Conservation (phyloP, 2,113 vertebrate genomes). For the Ctenodactylus gundi region DNA sequence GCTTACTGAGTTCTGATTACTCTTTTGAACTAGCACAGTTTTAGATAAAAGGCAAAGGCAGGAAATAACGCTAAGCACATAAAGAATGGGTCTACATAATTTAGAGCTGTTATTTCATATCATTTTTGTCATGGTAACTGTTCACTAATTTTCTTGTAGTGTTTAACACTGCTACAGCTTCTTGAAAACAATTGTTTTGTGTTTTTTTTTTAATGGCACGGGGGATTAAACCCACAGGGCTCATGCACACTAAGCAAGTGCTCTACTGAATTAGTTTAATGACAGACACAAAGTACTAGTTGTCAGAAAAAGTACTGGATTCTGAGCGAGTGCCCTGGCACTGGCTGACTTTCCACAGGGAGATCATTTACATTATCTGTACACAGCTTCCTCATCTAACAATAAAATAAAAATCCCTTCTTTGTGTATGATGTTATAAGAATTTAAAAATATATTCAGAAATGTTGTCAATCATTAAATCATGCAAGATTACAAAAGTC, state of each 20-base stretch:
- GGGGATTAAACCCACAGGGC: background rate
- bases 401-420: background rate
- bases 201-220: background rate
- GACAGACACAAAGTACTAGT: background rate
- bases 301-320: background rate
- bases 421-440: background rate
- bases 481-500: background rate
- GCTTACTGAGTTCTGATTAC: background rate
- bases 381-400: background rate
- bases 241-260: background rate
- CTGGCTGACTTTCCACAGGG: background rate
- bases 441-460: background rate
- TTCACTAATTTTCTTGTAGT: background rate
- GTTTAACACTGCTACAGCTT: background rate
- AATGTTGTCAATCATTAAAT: slow-evolving; percentile 22
- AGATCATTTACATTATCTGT: background rate
- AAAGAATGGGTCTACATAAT: background rate
- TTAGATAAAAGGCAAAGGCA: background rate
- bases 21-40: background rate
- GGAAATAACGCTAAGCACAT: background rate
- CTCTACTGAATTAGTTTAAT: background rate
- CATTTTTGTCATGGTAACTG: background rate
- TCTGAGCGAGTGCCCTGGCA: background rate
- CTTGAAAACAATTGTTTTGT: background rate
- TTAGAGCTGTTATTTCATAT: background rate